Evolutionary conservation across 1,140 invertebrate genomes (phyloP), one percentile per base, ranked within the genome.

Genomic region (Hyles vespertilio): DNA sequence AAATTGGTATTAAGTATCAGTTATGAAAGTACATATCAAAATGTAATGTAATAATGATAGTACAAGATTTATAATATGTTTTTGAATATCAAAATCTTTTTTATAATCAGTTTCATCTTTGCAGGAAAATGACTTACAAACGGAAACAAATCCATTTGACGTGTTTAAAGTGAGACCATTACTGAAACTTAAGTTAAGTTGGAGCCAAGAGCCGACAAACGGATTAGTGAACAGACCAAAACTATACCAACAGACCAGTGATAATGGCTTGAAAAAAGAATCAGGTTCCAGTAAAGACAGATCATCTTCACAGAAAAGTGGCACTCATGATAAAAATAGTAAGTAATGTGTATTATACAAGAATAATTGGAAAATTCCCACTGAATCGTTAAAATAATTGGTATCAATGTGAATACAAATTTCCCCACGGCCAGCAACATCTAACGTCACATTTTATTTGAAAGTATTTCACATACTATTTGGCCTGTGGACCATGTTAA

Each of bases 181-280:
- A 51, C 87, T 98, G 5, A 97, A 97, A 85, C 94, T 98, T 72
- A 92, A 94, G 71, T 84, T 98, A 46, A 92, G 92, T 67, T 97
- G 96, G 95, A 94, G 94, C 55, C 93, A 92, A 53, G 94, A 95
- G 67, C 91, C 93, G 1, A 92, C 93, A 46, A 92, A 92, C 49
- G 92, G 92, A 40, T 77, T 93, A 22, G 94, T 96, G n/a, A 93
- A 94, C 68, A 89, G 92, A 70, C 92, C 92, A 40, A 91, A 91
- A 57, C 87, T 92, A 0, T 88, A 87, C 56, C 87, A 87, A 51
- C 84, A 84, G 12, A 74, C 59, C 4, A 66, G 56, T 56, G 84
- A 87, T 45, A 88, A 87, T 58, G 79, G 80, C 8, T 51, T 76
- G 4, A 87, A 87, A 46, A 85, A 82, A 62, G 82, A 86, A n/a